Percentiles rank a stretch among this genome's conserved stretches.
Evolutionary conservation across 2,797 vertebrate genomes (phyloP).

Genomic region (Neosilurus hyrtlii): DNA sequence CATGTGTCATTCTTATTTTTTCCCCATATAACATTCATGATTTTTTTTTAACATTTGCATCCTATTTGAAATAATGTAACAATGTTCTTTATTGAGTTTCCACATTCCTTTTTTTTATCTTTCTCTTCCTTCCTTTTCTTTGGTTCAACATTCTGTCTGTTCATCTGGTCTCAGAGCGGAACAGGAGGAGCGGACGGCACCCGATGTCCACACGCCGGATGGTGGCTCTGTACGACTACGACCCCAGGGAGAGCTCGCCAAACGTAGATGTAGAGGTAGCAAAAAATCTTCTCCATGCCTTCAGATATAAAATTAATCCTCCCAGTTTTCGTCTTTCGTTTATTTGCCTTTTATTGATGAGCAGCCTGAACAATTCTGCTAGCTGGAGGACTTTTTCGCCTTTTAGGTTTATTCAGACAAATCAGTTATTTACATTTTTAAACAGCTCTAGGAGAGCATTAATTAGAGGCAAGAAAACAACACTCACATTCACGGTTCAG

Average conservation of each 20-base stretch:
- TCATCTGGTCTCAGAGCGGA: constrained; percentile 76
- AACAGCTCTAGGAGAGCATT: not conserved
- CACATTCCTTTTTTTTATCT: not conserved
- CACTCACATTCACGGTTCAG: not conserved
- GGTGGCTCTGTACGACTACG: constrained; percentile 96
- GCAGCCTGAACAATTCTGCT: not conserved
- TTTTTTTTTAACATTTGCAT: not conserved
- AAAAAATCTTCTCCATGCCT: not conserved
- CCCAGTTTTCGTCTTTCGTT: constrained; percentile 6
- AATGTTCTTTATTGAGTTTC: no score
- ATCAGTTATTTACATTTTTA: not conserved
- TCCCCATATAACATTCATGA: not conserved
- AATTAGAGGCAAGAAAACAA: not conserved
- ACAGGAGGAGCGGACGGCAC: constrained; percentile 79
- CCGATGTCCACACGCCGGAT: constrained; percentile 79
- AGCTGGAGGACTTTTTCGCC: not conserved
- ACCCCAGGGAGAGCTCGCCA: constrained; percentile 93
- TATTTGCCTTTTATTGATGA: not conserved
- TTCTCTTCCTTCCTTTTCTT: not conserved
- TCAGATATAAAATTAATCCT: not conserved
- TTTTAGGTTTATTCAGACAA: not conserved
- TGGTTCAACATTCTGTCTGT: not conserved
- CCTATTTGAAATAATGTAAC: no score
- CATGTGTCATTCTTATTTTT: constrained; percentile 22
- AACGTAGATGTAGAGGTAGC: constrained; percentile 97